phyloP scores from a whole-genome alignment of 2,113 vertebrate genomes.

The Mionectes macconnelli region DNA sequence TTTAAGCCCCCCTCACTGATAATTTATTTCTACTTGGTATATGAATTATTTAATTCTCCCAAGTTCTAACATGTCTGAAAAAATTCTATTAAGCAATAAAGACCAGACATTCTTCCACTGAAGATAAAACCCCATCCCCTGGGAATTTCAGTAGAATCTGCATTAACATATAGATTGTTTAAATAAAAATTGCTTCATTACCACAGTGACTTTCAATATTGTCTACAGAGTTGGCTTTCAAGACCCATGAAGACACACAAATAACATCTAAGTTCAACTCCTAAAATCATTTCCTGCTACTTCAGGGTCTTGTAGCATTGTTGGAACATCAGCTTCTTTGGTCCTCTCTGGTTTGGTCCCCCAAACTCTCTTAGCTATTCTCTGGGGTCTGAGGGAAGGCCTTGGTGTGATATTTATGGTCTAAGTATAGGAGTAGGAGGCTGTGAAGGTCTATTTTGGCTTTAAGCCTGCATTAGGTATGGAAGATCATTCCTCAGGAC shows the following conservation, averaged over 20 bases:
- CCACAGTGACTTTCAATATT: background rate
- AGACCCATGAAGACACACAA: background rate
- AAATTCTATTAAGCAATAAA: background rate
- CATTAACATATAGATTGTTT: background rate
- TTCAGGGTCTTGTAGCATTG: background rate
- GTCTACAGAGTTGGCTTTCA: background rate
- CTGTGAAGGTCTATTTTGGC: background rate
- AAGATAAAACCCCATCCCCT: background rate
- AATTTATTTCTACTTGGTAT: background rate
- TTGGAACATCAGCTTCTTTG: background rate
- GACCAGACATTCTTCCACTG: background rate
- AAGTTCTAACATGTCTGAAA: background rate
- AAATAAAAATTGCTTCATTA: background rate
- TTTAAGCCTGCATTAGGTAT: background rate
- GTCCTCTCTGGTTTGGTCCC: background rate
- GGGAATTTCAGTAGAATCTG: background rate
- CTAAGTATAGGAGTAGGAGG: background rate
- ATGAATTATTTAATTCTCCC: constrained; percentile 1
- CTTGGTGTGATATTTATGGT: background rate
- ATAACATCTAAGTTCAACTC: background rate
- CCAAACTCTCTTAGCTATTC: background rate
- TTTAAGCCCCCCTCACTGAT: background rate
- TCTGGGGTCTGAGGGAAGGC: background rate
- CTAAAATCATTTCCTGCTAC: background rate
- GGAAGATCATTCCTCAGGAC: background rate